Base-by-base conservation (phyloP, 2,888 invertebrate species). In the Melieria crassipennis region DNA sequence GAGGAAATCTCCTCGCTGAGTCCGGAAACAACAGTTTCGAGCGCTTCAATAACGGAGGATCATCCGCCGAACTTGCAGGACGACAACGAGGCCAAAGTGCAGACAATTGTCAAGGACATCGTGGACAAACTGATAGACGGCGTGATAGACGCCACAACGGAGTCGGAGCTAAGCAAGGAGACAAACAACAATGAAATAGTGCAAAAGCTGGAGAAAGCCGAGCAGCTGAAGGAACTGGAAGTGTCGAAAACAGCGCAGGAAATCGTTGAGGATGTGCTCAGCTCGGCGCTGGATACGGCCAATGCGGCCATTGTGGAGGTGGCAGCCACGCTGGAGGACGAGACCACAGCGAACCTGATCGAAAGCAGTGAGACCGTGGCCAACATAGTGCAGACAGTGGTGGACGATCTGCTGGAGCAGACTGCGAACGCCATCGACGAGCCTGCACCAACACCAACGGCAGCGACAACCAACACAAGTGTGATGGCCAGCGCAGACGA, bases 51-150 rank as follows among this genome's bases (percentile, higher is more conserved):
- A 42, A 65, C 77, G 11, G 81, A 80, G 45, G 75, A 78, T 11
- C 73, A 75, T 61, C 62, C 78, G 58, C 43, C 72, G 6, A 70
- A 76, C 62, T 30, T 72, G n/a, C 65, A 68, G 62, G 70, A 73
- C n/a, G 76, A 75, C 45, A 43, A 71, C 7, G 73, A 73, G 9
- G 76, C 75, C 55, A 71, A 75, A 42, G 77, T 79, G 9, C 79
- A 77, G n/a, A 69, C 71, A n/a, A 80, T 83, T 4, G 83, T 86
- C 7, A 78, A 81, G 16, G 83, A 83, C 16, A 84, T 87, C 73
- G 82, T 86, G 3, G 83, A 83, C 74, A 84, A 85, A 65, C 80
- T 86, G 10, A 86, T 87, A 65, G 85, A 85, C 45, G 80, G 80
- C 67, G 85, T 82, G 13, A 82, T 83, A 47, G 81, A 81, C 63